These are phyloP conservation scores for Otolemur crassicaudatus DNA, from an alignment of 2,797 vertebrate genomes.

Conservation along the genomic window DNA sequence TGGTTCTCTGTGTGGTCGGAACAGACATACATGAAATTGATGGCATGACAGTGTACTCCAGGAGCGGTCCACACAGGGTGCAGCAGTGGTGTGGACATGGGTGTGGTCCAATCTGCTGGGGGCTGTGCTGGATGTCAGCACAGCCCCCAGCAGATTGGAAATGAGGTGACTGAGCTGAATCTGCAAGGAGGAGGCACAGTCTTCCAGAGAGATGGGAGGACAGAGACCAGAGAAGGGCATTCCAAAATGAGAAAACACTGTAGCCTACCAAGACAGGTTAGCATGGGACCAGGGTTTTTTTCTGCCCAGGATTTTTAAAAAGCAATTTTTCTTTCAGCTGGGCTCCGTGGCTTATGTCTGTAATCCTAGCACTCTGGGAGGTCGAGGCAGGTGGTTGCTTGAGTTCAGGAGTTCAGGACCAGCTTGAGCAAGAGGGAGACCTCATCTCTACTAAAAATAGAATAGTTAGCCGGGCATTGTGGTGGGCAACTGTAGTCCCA, in stretches of 20 bases:
- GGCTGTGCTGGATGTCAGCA: background rate
- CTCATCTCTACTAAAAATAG: too few relatives aligned
- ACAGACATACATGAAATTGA: background rate
- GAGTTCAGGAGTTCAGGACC: too few relatives aligned
- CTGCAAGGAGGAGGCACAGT: background rate
- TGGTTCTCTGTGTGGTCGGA: background rate
- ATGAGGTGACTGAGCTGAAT: background rate
- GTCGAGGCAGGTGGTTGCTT: too few relatives aligned
- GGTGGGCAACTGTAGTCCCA: too few relatives aligned
- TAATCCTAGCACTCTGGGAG: too few relatives aligned
- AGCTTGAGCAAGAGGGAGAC: too few relatives aligned
- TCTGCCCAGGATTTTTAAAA: too few relatives aligned
- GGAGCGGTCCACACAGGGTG: background rate
- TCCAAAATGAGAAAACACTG: background rate
- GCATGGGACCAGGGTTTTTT: background rate
- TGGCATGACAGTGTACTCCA: background rate
- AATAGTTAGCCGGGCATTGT: too few relatives aligned
- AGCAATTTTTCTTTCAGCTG: too few relatives aligned
- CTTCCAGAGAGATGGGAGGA: background rate
- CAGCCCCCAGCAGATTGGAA: too few relatives aligned
- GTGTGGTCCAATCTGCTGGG: slow-evolving; percentile 15
- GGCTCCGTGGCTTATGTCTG: too few relatives aligned
- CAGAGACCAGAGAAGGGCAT: background rate
- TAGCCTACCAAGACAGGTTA: background rate
- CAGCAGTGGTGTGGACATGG: background rate